A percentile compares a stretch with the other conserved stretches of the same genome.
phyloP scores from a whole-genome alignment of 92 coral and sea anemone genomes.

The Epizoanthus rinbou region DNA sequence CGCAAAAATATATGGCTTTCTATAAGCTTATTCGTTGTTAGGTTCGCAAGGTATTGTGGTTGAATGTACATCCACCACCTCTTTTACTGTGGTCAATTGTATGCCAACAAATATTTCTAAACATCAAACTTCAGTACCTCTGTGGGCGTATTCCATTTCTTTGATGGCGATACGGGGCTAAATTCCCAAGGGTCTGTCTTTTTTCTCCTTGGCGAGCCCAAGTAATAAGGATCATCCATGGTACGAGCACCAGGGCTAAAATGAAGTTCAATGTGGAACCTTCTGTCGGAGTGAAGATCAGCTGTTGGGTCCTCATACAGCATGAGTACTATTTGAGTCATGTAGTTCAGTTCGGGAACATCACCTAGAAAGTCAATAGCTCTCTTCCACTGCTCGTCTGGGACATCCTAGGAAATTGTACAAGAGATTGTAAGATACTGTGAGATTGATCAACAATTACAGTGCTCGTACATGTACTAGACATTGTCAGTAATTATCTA shows the following conservation, averaged over 20 bases:
- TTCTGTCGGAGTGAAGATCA: slow-evolving; percentile 71
- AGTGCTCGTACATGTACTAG: no score
- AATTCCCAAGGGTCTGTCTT: slow-evolving; percentile 17
- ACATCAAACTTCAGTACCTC: not conserved
- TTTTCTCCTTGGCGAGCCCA: slow-evolving; percentile 35
- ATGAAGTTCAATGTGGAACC: slow-evolving; percentile 92
- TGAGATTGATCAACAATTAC: not conserved
- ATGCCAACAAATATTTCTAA: no score
- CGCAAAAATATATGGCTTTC: no score
- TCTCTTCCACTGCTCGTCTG: slow-evolving; percentile 87
- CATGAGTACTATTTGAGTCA: slow-evolving; percentile 95
- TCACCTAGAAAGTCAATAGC: slow-evolving; percentile 80
- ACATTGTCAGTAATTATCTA: no score
- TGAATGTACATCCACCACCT: no score
- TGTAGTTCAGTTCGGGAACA: slow-evolving; percentile 94
- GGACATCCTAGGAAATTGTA: slow-evolving; percentile 49
- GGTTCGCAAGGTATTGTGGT: no score
- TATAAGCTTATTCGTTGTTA: no score
- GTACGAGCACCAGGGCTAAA: slow-evolving; percentile 79
- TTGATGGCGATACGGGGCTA: not conserved
- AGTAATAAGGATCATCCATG: slow-evolving; percentile 25
- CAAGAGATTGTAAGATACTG: not conserved
- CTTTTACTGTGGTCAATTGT: no score
- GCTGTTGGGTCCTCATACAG: slow-evolving; percentile 96
- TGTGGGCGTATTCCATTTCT: not conserved